Evolutionary conservation across 2,113 vertebrate genomes (phyloP), one percentile per base, ranked within the genome.

Genomic region (Rhizomys pruinosus): DNA sequence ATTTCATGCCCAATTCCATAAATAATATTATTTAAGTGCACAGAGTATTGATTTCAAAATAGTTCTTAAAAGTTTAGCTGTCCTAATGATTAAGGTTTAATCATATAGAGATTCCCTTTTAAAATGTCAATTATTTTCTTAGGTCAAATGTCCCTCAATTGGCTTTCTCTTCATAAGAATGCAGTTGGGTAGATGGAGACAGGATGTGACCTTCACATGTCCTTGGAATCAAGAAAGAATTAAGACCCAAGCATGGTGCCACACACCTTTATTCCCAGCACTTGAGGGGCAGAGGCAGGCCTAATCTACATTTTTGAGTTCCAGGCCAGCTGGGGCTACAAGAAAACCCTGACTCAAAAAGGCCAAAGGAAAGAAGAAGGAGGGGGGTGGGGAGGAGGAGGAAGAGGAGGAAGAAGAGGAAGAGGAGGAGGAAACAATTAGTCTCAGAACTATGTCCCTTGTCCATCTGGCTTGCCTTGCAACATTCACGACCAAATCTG

Each of bases 101-200:
- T 78, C 25, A 81, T 89, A 63, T 66, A 80, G 66, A 88, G 32
- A 47, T 13, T 69, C 55, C n/a, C 57, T 91, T 91, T 78, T 81
- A 73, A 69, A 92, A 90, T 19, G 20, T 8, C 72, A 55, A 55
- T 3, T 44, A 29, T 90, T n/a, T 63, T 91, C 74, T 57, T 69
- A 16, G 39, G 59, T 87, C 64, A 78, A 76, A 74, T 80, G 15
- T 79, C 78, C 63, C 63, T 87, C 25, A 84, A 42, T 20, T 63
- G 63, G 39, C 4, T 17, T 94, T 91, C 80, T 68, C 74, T 82
- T 61, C 22, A 55, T 90, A 79, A 84, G 64, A 61, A 64, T 22
- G 25, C 39, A 69, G 66, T 11, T 74, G 59, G 55, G 10, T 37
- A 1, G 8, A 23, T 37, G 17, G 29, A 6, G 32, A 87, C 37